These are phyloP conservation scores for Coelopa pilipes DNA, from an alignment of 2,888 invertebrate species.

Conservation along the genomic window DNA sequence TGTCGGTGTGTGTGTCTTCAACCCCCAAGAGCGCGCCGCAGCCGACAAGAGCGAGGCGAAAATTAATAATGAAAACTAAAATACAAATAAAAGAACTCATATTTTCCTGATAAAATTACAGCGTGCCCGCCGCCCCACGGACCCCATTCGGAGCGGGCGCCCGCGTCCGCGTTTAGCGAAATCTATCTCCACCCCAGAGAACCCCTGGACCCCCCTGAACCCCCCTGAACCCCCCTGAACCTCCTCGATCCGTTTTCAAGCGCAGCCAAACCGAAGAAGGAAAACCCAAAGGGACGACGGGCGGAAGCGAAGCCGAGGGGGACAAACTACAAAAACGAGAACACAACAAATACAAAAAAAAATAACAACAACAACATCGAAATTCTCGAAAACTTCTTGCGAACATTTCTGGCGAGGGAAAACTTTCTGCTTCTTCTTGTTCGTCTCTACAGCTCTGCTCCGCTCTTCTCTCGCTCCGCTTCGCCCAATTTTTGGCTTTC, in stretches of 20 bases:
- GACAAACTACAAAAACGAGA: no score
- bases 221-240: constrained; percentile 1
- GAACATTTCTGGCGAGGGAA: constrained; percentile 26
- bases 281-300: no score
- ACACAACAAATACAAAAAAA: no score
- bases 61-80: constrained; percentile 41
- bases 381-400: constrained; percentile 32
- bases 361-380: no score
- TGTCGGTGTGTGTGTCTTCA: constrained; percentile 31
- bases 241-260: constrained; percentile 37
- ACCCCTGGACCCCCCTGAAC: background rate
- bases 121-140: constrained; percentile 48
- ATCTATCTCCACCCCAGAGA: background rate
- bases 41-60: constrained; percentile 12
- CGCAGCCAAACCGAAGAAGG: constrained; percentile 32
- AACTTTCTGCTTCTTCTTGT: constrained; percentile 36
- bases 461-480: constrained; percentile 14
- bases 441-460: constrained; percentile 35
- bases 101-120: constrained; percentile 53
- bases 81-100: constrained; percentile 26
- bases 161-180: constrained; percentile 6
- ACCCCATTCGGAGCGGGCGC: background rate
- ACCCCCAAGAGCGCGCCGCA: constrained; percentile 38
- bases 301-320: no score
- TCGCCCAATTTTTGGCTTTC: constrained; percentile 33